Percentiles rank a stretch among this genome's conserved stretches.
phyloP scores from a whole-genome alignment of 2,113 vertebrate genomes.

The Panthera tigris region DNA sequence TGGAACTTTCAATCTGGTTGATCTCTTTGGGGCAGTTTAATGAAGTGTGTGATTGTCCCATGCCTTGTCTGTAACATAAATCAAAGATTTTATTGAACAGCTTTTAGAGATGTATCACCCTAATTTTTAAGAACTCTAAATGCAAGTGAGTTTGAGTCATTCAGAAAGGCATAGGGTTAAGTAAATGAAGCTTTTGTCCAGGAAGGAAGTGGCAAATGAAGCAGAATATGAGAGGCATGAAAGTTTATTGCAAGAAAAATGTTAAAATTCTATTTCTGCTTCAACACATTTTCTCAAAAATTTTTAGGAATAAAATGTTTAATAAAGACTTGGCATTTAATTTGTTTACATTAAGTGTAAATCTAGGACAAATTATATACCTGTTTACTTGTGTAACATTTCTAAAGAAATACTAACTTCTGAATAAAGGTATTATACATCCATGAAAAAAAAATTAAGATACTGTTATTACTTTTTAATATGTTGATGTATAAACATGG shows the following conservation, averaged over 20 bases:
- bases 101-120: constrained; percentile 23
- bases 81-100: neutral
- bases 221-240: constrained; percentile 11
- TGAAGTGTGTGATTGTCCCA: neutral
- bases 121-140: neutral
- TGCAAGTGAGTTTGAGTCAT: neutral
- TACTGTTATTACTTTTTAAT: neutral
- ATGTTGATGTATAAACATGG: neutral
- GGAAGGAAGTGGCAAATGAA: neutral
- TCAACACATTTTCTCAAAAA: constrained; percentile 18
- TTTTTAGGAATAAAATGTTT: constrained; percentile 32
- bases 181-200: neutral
- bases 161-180: neutral
- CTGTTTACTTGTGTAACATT: neutral
- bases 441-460: constrained; percentile 39
- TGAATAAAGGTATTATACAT: neutral
- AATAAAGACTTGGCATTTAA: neutral
- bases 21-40: neutral
- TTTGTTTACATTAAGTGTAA: constrained; percentile 23
- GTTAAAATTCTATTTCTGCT: constrained; percentile 33
- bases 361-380: neutral
- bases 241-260: neutral
- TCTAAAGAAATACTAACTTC: neutral
- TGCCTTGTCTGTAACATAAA: neutral
- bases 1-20: neutral